A percentile compares a stretch with the other conserved stretches of the same genome.
These are phyloP conservation scores for Microdon myrmicae DNA, from an alignment of 2,888 invertebrate genomes.

Conservation along the genomic window DNA sequence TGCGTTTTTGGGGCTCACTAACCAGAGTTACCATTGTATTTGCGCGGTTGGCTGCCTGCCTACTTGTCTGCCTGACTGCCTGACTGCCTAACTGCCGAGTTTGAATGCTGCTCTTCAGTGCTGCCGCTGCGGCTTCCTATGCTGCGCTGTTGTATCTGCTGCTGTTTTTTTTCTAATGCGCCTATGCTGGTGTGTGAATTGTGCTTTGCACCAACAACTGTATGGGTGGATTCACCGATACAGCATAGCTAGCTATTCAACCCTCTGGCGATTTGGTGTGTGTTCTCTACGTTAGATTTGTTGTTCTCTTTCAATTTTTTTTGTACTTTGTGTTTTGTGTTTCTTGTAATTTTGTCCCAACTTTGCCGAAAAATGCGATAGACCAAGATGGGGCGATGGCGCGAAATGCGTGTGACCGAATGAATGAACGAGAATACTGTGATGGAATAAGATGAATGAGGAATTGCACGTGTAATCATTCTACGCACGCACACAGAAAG, in stretches of 20 bases:
- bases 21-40: conserved; percentile 55
- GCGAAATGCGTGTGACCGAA: conserved; percentile 57
- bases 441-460: conserved; percentile 40
- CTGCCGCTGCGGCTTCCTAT: conserved; percentile 31
- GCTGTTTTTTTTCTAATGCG: conserved; percentile 11
- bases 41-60: conserved; percentile 31
- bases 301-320: conserved; percentile 9
- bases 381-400: conserved; percentile 57
- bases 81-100: conserved; percentile 36
- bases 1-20: conserved; percentile 64
- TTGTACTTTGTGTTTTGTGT: conserved; percentile 10
- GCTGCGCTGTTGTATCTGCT: conserved; percentile 16
- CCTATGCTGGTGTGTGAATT: conserved; percentile 13
- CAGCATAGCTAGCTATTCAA: conserved; percentile 22
- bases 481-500: conserved; percentile 50
- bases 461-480: conserved; percentile 44
- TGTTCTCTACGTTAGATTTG: conserved; percentile 19
- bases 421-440: conserved; percentile 47
- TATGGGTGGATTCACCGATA: conserved; percentile 31
- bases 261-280: conserved; percentile 28
- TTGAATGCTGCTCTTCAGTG: conserved; percentile 45
- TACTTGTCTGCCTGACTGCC: conserved; percentile 34
- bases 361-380: conserved; percentile 55
- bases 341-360: conserved; percentile 14
- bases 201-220: conserved; percentile 18